Evolutionary conservation across 2,113 vertebrate genomes (phyloP), one percentile per base, ranked within the genome.

Genomic region (Marcusenius ussheri): DNA sequence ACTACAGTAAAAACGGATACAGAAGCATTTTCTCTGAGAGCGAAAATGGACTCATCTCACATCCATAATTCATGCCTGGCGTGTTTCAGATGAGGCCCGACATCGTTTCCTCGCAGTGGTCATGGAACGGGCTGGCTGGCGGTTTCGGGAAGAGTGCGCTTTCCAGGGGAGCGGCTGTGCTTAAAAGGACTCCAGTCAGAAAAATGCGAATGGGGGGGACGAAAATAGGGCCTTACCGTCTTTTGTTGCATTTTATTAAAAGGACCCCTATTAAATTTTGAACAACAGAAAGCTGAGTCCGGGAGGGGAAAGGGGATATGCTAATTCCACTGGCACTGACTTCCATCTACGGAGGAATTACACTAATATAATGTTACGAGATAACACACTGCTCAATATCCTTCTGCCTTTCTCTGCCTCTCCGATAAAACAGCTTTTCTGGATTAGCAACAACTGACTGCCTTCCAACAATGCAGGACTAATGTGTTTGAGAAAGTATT

Each of bases 321-420:
- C 50, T 53, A 53, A 87, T 87, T 87, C 50, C 85, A 87, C 27
- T 35, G 47, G 85, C 85, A 53, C 17, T 0, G 50, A 27, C 85
- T 53, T 9, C 27, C 85, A 87, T 87, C 85, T 87, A 87, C 11
- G 31, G 49, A 87, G 85, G 85, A 87, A 87, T 87, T 87, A 87
- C 85, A 53, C 49, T 53, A 87, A 87, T 87, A 87, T 87, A 50
- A 47, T 53, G 85, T 87, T 53, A 53, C n/a, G 85, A 87, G 85
- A 87, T 87, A 87, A 87, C 85, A 53, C 85, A 53, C 85, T 87
- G 85, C 85, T 87, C 85, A 87, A 53, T 87, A 87, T 87, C 85
- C 85, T 53, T 17, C 85, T 87, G 85, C 27, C 85, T 87, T 87
- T 87, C 85, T 87, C 27, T 53, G 49, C 50, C 50, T 3, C 50